Conservation (phyloP, 2,113 vertebrate genomes). For the Cyprinus carpio region DNA sequence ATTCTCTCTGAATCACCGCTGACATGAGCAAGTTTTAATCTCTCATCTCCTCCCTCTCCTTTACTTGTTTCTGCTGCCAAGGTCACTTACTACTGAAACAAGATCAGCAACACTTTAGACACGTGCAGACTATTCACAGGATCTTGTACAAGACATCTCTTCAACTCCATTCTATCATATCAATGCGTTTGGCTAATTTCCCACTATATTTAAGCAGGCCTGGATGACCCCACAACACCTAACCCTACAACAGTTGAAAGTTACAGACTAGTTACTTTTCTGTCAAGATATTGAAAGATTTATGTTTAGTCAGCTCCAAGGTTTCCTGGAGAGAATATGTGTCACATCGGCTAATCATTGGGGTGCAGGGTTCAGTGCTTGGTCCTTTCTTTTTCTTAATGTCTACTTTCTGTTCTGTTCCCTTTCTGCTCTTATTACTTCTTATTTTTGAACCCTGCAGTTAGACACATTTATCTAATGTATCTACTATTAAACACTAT, state of each 20-base stretch:
- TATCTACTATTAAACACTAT: too few relatives aligned
- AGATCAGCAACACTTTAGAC: not conserved
- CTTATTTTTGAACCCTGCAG: too few relatives aligned
- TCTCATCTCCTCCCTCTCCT: not conserved
- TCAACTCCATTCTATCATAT: not conserved
- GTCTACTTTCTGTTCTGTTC: not conserved
- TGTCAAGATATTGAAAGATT: not conserved
- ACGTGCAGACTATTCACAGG: not conserved
- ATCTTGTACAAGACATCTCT: not conserved
- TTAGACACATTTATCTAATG: too few relatives aligned
- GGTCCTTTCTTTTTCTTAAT: not conserved
- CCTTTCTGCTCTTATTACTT: not conserved
- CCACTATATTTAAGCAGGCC: not conserved
- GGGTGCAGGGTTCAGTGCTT: not conserved
- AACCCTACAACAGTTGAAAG: not conserved
- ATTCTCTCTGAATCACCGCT: not conserved
- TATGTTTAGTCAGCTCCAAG: not conserved
- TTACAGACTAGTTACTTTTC: not conserved
- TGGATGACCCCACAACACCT: not conserved
- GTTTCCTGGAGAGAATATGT: not conserved
- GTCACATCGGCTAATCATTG: not conserved
- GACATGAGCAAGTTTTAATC: not conserved
- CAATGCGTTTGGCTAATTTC: not conserved
- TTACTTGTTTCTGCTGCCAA: not conserved
- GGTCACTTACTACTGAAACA: not conserved